Percentiles rank a stretch among this genome's conserved stretches.
phyloP scores from a whole-genome alignment of 2,888 invertebrate species.

The Drosophila koepferae region DNA sequence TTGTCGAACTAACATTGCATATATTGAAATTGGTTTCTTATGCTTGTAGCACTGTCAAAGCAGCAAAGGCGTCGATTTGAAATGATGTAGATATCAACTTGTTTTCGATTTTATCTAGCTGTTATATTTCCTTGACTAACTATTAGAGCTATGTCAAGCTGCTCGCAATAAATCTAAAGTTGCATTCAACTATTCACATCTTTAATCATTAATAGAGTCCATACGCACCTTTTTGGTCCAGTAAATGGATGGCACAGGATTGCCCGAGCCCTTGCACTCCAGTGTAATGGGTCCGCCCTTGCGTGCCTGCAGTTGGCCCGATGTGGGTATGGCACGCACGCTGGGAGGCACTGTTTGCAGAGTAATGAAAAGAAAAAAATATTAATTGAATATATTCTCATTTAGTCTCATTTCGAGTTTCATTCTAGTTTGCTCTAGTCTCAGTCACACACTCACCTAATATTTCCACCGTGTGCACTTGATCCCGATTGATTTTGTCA shows the following conservation, averaged over 20 bases:
- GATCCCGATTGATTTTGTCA: slow-evolving; percentile 89
- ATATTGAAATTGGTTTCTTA: not conserved
- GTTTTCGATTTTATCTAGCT: not conserved
- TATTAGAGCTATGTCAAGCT: no score
- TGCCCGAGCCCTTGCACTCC: slow-evolving; percentile 90
- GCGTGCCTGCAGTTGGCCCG: slow-evolving; percentile 88
- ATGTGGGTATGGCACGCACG: slow-evolving; percentile 89
- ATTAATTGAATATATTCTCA: not conserved
- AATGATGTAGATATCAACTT: not conserved
- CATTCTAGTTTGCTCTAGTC: not conserved
- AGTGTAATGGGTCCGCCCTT: slow-evolving; percentile 89
- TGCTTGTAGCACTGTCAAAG: not conserved
- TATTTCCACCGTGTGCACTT: slow-evolving; percentile 90
- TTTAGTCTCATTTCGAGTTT: not conserved
- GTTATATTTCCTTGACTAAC: not conserved
- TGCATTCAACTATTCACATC: not conserved
- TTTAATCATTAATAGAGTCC: not conserved
- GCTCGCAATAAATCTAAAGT: no score
- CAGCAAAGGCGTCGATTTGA: not conserved
- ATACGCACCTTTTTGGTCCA: slow-evolving; percentile 86
- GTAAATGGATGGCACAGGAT: slow-evolving; percentile 90
- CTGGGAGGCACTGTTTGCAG: slow-evolving; percentile 87
- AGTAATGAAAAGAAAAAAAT: not conserved
- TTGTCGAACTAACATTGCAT: not conserved
- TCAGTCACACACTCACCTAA: slow-evolving; percentile 84